These are phyloP conservation scores for Scrobipalpa atriplicella DNA, from an alignment of 2,888 invertebrate genomes.

Conservation along the genomic window DNA sequence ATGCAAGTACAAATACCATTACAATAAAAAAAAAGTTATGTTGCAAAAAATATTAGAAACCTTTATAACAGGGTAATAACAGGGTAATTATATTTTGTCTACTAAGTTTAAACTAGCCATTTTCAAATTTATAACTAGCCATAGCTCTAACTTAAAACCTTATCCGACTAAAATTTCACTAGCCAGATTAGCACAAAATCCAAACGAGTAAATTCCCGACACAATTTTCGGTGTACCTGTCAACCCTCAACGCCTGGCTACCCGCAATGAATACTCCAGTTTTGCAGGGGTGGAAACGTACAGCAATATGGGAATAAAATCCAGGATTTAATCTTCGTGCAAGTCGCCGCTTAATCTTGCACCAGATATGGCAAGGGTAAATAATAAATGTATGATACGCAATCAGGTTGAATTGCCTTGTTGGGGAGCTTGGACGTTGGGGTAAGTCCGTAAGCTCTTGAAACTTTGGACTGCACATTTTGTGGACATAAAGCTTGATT, in stretches of 20 bases:
- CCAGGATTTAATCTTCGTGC: slow-evolving; percentile 78
- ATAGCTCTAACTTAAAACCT: slow-evolving; percentile 28
- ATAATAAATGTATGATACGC: slow-evolving; percentile 76
- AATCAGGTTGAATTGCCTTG: slow-evolving; percentile 72
- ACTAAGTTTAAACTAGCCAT: too few relatives aligned
- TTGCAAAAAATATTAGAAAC: too few relatives aligned
- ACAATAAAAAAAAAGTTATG: too few relatives aligned
- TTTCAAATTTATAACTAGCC: too few relatives aligned
- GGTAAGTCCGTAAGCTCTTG: slow-evolving; percentile 29
- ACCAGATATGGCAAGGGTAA: slow-evolving; percentile 73
- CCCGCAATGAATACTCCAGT: slow-evolving; percentile 79
- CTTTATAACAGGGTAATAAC: too few relatives aligned
- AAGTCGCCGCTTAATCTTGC: slow-evolving; percentile 78
- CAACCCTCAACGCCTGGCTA: slow-evolving; percentile 51
- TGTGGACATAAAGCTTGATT: slow-evolving; percentile 26
- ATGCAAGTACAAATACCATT: too few relatives aligned
- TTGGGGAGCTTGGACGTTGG: slow-evolving; percentile 40
- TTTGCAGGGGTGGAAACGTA: slow-evolving; percentile 73
- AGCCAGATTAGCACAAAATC: not conserved
- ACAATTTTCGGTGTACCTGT: slow-evolving; percentile 6
- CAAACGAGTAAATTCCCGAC: not conserved
- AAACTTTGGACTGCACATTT: slow-evolving; percentile 30
- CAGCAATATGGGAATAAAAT: slow-evolving; percentile 78
- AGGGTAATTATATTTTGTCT: too few relatives aligned
- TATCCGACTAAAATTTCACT: slow-evolving; percentile 25